These are phyloP conservation scores for Peromyscus maniculatus DNA, from an alignment of 2,113 vertebrate genomes.

Conservation along the genomic window DNA sequence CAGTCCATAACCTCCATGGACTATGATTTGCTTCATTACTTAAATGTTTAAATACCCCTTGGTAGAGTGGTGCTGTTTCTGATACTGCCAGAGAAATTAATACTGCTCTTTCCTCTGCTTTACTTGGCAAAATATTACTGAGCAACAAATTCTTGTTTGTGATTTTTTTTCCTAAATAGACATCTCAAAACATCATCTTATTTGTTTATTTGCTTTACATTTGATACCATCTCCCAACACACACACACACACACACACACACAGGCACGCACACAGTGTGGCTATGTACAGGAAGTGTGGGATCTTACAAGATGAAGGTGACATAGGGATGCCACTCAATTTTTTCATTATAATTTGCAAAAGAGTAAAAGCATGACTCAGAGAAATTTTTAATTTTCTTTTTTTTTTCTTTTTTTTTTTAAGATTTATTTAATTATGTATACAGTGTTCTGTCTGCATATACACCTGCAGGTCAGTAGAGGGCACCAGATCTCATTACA, in stretches of 20 bases:
- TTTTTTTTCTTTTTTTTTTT: too few species aligned
- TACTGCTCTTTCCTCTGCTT: background rate
- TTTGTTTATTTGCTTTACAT: background rate
- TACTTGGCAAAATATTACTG: background rate
- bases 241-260: background rate
- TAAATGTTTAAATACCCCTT: background rate
- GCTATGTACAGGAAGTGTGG: background rate
- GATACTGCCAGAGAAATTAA: background rate
- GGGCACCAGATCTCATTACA: too few species aligned
- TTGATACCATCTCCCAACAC: background rate
- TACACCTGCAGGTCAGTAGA: too few species aligned
- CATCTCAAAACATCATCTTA: background rate
- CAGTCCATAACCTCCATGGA: background rate
- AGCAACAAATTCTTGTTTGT: background rate
- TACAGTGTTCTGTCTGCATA: too few species aligned
- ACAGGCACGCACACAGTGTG: background rate
- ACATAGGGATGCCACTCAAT: background rate
- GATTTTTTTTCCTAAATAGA: background rate
- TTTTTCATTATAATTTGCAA: background rate
- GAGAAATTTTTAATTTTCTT: background rate
- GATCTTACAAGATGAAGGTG: background rate
- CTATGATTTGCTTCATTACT: background rate
- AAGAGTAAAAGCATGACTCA: background rate
- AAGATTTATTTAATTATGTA: too few species aligned
- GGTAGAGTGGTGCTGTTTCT: background rate